phyloP scores from a whole-genome alignment of 2,113 vertebrate genomes.

The Noctilio leporinus region DNA sequence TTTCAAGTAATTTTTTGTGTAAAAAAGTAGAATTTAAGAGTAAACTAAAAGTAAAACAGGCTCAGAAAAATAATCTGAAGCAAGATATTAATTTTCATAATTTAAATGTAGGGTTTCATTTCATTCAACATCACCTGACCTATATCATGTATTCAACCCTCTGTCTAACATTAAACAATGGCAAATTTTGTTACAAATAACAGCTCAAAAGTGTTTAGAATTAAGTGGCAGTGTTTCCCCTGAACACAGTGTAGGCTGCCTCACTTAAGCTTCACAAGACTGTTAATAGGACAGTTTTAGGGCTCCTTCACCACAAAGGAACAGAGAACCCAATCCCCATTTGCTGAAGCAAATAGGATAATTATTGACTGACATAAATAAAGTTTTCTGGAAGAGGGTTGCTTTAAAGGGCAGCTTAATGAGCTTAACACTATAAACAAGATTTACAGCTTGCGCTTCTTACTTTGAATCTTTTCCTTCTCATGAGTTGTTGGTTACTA shows the following conservation, averaged over 20 bases:
- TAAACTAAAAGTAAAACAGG: background rate
- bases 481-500: background rate
- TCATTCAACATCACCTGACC: no score
- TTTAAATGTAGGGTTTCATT: no score
- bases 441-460: background rate
- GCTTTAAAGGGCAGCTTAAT: background rate
- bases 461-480: background rate
- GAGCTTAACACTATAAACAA: background rate
- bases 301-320: background rate
- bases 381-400: background rate
- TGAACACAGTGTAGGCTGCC: background rate
- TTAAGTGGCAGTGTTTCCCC: accelerated
- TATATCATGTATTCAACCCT: background rate
- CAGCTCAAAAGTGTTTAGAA: background rate
- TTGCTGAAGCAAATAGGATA: background rate
- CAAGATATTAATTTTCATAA: background rate
- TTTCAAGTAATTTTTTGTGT: background rate
- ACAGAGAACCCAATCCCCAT: background rate
- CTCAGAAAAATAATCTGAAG: background rate
- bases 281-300: background rate
- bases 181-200: background rate
- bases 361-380: background rate
- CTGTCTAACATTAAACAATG: background rate
- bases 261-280: background rate
- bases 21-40: background rate